Conservation (phyloP, 2,113 vertebrate genomes). For the Megaceryle torquata region DNA sequence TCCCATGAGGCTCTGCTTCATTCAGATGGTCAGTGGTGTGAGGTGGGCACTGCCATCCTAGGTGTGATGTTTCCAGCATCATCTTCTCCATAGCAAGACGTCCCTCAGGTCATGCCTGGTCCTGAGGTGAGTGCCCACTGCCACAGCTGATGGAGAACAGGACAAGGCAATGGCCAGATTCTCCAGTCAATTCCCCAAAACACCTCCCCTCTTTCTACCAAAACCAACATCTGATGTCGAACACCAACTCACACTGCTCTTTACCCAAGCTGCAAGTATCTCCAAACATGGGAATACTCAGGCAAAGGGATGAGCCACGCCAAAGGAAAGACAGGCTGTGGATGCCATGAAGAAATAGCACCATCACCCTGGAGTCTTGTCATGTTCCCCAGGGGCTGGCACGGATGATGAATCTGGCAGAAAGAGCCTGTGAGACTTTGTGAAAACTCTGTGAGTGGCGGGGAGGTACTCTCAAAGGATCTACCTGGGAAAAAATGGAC, state of each 20-base stretch:
- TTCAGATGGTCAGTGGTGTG: accelerated
- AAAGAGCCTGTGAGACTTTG: not conserved
- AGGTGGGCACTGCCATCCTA: not conserved
- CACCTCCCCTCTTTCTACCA: not conserved
- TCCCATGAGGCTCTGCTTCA: not conserved
- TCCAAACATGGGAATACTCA: not conserved
- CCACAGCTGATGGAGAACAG: not conserved
- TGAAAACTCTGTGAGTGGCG: not conserved
- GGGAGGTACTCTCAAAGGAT: not conserved
- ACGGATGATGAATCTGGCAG: not conserved
- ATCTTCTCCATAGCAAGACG: not conserved
- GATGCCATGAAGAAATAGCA: not conserved
- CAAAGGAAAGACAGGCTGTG: not conserved
- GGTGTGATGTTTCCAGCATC: not conserved
- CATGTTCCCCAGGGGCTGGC: not conserved
- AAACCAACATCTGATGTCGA: not conserved
- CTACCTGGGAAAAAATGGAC: not conserved
- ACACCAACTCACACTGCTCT: not conserved
- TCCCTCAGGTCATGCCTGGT: not conserved
- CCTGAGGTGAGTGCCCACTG: not conserved
- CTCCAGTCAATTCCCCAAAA: not conserved
- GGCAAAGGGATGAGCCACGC: not conserved
- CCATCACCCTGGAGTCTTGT: not conserved
- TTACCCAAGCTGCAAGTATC: not conserved
- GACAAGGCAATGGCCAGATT: not conserved